Base-by-base conservation (phyloP, 2,888 invertebrate genomes). In the Phalera bucephala region DNA sequence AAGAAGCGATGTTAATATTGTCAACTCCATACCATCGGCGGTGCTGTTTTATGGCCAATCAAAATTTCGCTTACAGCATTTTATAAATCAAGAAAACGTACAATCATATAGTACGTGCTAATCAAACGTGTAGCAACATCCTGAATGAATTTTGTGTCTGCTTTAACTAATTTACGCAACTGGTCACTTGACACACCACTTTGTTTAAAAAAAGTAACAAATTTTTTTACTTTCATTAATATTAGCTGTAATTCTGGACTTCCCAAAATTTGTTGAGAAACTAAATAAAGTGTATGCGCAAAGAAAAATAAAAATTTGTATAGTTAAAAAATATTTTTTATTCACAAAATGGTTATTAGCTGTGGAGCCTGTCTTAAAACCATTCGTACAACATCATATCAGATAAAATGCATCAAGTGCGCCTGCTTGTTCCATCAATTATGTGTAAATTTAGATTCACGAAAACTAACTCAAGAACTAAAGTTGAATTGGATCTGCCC, bases 221-320 rank as follows among this genome's bases (percentile, higher is more conserved):
- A 17, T 31, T 31, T 33, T 53, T 62, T 59, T 39, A 49, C n/a
- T n/a, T n/a, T n/a, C n/a, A n/a, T n/a, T n/a, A n/a, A n/a, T n/a
- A n/a, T n/a, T n/a, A n/a, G n/a, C 40, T 54, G 48, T 33, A 40
- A 37, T 33, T 62, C 44, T 25, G 54, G 23, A 48, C 32, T 31
- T 30, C 12, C 33, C 40, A 54, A 36, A 36, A 41, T 46, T 39
- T 41, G 22, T 57, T 58, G 33, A 45, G 63, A 60, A 5, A 71
- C 61, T 33, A 74, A 64, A 57, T 74, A 70, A 15, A 75, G 37
- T 4, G 64, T 67, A n/a, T n/a, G n/a, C n/a, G n/a, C 31, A n/a
- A n/a, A n/a, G n/a, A n/a, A n/a, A n/a, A n/a, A n/a, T n/a, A n/a
- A n/a, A n/a, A n/a, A n/a, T n/a, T n/a, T n/a, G n/a, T n/a, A n/a